These are phyloP conservation scores for Nothocercus nigrocapillus DNA, from an alignment of 2,113 vertebrate species.

Conservation along the genomic window DNA sequence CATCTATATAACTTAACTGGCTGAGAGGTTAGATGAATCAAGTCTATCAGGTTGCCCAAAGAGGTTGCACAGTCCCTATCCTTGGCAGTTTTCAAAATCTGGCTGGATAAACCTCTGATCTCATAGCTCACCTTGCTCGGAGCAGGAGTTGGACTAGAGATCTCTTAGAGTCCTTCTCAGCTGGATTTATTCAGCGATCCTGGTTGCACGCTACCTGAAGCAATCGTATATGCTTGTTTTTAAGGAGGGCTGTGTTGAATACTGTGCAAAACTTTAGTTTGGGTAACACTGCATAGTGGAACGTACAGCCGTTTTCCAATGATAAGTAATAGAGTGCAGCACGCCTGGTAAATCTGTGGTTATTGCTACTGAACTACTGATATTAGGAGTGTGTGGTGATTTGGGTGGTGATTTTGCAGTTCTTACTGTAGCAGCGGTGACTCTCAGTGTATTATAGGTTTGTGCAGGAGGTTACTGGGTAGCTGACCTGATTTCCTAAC, in stretches of 20 bases:
- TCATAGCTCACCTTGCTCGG: not conserved
- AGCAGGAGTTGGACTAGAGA: not conserved
- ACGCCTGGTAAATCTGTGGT: too few species aligned
- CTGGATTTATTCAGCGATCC: not conserved
- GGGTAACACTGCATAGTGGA: not conserved
- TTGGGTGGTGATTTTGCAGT: not conserved
- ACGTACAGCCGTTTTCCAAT: not conserved
- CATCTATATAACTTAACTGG: not conserved
- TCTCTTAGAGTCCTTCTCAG: not conserved
- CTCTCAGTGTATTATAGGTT: not conserved
- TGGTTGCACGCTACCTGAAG: not conserved
- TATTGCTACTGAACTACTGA: fast-evolving
- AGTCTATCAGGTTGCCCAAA: not conserved
- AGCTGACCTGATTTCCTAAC: not conserved
- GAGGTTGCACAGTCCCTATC: not conserved
- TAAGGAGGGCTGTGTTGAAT: not conserved
- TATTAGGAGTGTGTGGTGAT: not conserved
- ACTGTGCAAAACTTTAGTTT: not conserved
- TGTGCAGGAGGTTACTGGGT: not conserved
- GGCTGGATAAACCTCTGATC: not conserved
- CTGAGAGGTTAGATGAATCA: not conserved
- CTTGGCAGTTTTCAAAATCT: not conserved
- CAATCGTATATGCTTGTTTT: not conserved
- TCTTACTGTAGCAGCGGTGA: not conserved
- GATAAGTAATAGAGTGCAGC: not conserved